Conservation (phyloP, 2,888 invertebrate genomes). For the Pyrochroa serraticornis region DNA sequence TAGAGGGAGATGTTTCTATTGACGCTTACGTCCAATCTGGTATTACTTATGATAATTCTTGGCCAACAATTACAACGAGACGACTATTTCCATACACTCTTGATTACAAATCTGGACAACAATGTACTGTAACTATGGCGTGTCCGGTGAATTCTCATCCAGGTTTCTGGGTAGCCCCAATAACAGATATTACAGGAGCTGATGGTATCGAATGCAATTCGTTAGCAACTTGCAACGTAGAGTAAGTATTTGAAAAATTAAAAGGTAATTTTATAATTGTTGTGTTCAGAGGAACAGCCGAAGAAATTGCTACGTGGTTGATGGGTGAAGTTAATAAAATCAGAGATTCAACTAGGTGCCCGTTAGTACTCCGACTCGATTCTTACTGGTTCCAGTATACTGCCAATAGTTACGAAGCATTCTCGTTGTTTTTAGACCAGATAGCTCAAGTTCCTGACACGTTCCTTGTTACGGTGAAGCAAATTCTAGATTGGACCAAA, state of each 20-base stretch:
- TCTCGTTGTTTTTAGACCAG: slow-evolving; percentile 52
- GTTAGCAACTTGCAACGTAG: slow-evolving; percentile 61
- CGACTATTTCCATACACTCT: slow-evolving; percentile 73
- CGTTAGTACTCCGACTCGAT: slow-evolving; percentile 11
- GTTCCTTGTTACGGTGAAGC: slow-evolving; percentile 55
- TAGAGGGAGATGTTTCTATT: slow-evolving; percentile 65
- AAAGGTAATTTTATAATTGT: slow-evolving; percentile 30
- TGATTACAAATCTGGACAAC: slow-evolving; percentile 64
- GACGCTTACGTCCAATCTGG: slow-evolving; percentile 61
- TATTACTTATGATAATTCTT: slow-evolving; percentile 67
- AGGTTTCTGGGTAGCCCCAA: slow-evolving; percentile 71
- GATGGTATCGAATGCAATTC: slow-evolving; percentile 62
- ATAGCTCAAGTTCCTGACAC: slow-evolving; percentile 40
- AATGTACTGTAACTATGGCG: slow-evolving; percentile 60
- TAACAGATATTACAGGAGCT: slow-evolving; percentile 63
- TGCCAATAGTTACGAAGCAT: slow-evolving; percentile 46
- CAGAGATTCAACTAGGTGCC: slow-evolving; percentile 47
- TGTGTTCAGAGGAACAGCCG: slow-evolving; percentile 47
- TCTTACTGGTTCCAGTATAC: slow-evolving; percentile 58
- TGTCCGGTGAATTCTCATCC: slow-evolving; percentile 66
- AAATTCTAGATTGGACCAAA: slow-evolving; percentile 56
- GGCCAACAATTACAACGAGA: slow-evolving; percentile 62
- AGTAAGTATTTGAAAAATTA: slow-evolving; percentile 55
- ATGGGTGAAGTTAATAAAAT: slow-evolving; percentile 56
- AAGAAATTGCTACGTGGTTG: slow-evolving; percentile 54